Percentiles rank a stretch among this genome's conserved stretches.
These are phyloP conservation scores for Hyaena hyaena DNA, from an alignment of 2,113 vertebrate species.

Conservation along the genomic window DNA sequence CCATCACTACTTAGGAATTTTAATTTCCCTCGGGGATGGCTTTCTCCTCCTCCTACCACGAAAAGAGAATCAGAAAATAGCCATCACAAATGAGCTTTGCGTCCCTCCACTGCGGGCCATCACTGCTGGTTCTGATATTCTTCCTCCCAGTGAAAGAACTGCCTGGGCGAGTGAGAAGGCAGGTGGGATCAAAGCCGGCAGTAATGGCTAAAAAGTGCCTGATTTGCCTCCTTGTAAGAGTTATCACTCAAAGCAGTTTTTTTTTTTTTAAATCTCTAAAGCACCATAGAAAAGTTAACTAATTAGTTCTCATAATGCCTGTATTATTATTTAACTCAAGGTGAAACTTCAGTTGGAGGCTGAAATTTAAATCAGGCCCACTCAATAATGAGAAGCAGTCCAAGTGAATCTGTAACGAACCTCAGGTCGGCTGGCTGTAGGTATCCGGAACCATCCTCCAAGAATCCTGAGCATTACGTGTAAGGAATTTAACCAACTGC, in stretches of 20 bases:
- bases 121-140: neutral
- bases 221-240: slow-evolving; percentile 28
- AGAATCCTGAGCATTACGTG: neutral
- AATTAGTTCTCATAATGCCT: slow-evolving; percentile 21
- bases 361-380: neutral
- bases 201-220: neutral
- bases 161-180: neutral
- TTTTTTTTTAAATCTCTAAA: slow-evolving; percentile 44
- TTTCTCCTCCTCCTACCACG: neutral
- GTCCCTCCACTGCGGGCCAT: neutral
- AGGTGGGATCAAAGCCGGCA: neutral
- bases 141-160: neutral
- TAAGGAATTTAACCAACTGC: neutral
- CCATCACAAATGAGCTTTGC: neutral
- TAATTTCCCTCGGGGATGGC: slow-evolving; percentile 50
- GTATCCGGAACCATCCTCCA: neutral
- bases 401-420: neutral
- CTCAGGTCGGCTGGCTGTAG: neutral
- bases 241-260: neutral
- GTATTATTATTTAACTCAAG: neutral
- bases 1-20: slow-evolving; percentile 33
- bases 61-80: slow-evolving; percentile 50
- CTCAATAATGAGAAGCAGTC: neutral
- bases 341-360: neutral
- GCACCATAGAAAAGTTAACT: slow-evolving; percentile 20